Base-by-base conservation (phyloP, 2,888 invertebrate genomes). In the Thereva nobilitata region DNA sequence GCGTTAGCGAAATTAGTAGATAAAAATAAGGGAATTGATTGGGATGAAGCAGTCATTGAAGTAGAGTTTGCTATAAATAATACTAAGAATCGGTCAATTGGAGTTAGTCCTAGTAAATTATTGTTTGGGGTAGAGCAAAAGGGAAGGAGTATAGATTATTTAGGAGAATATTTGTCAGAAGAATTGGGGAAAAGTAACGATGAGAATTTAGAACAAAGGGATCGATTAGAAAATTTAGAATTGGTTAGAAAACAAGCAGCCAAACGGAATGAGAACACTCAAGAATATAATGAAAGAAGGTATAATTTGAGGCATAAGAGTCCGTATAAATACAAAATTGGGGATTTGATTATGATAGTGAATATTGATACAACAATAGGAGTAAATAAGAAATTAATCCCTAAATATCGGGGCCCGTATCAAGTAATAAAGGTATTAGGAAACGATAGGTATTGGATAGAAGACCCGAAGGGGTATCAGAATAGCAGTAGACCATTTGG, bases 111-210 rank as follows among this genome's bases (percentile, higher is more conserved):
- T 0, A 71, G 72, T 68, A 71, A 63, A 47, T 55, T 74, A 23
- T 61, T 76, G 38, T 75, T 73, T 53, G 75, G 75, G 1, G 57
- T 73, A 6, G 49, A 71, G 59, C 75, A 76, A 54, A 68, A 68
- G 56, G 73, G 73, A 2, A 35, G 38, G 12, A 10, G 35, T n/a
- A 47, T 47, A 6, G 59, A 59, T 38, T 38, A 40, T 10, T 12
- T 59, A 3, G 10, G n/a, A 4, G 47, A 59, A n/a, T 38, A 59
- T 37, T 10, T 59, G 23, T 23, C 23, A 23, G 23, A 23, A 23
- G 23, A 23, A 23, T 23, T 23, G 23, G 23, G 23, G 23, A 23
- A 23, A 23, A 2, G 23, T 23, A 23, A 2, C 2, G 23, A 2
- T 23, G 23, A 23, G 23, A 23, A 23, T 2, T 23, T 23, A 23